Percentiles rank a stretch among this genome's conserved stretches.
Evolutionary conservation across 2,113 vertebrate genomes (phyloP).

Genomic region (Leptobrachium ailaonicum): DNA sequence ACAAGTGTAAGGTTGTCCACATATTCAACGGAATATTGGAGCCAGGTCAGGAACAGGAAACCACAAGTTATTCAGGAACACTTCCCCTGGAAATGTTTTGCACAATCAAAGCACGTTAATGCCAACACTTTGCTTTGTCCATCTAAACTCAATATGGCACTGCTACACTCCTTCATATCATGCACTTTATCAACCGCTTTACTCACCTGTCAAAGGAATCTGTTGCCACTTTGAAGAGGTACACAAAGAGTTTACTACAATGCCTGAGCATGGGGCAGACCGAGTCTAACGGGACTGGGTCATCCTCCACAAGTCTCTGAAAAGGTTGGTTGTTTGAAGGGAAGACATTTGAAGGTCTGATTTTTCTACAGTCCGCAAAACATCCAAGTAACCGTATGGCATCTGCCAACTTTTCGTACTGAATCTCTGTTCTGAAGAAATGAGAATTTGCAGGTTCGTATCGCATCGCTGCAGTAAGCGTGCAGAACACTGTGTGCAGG

Average conservation of each 20-base stretch:
- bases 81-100: too few species aligned
- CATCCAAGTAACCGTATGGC: conserved; percentile 94
- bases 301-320: conserved; percentile 92
- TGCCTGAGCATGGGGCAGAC: conserved; percentile 87
- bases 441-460: conserved; percentile 96
- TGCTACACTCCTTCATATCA: too few species aligned
- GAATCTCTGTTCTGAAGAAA: conserved; percentile 97
- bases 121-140: too few species aligned
- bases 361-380: conserved; percentile 91
- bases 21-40: too few species aligned
- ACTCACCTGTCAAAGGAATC: conserved; percentile 97
- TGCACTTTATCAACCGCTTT: too few species aligned
- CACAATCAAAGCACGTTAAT: too few species aligned
- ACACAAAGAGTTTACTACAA: conserved; percentile 97
- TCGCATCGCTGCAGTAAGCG: conserved; percentile 94
- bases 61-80: too few species aligned
- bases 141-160: too few species aligned
- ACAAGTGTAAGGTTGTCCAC: too few species aligned
- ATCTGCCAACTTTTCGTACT: conserved; percentile 97
- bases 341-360: conserved; percentile 78
- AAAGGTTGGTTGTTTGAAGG: conserved; percentile 91
- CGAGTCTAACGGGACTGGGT: conserved; percentile 74
- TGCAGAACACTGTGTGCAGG: conserved; percentile 90
- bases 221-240: conserved; percentile 96
- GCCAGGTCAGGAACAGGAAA: too few species aligned